Conservation (phyloP, 2,888 invertebrate genomes). For the Julus scanicus region DNA sequence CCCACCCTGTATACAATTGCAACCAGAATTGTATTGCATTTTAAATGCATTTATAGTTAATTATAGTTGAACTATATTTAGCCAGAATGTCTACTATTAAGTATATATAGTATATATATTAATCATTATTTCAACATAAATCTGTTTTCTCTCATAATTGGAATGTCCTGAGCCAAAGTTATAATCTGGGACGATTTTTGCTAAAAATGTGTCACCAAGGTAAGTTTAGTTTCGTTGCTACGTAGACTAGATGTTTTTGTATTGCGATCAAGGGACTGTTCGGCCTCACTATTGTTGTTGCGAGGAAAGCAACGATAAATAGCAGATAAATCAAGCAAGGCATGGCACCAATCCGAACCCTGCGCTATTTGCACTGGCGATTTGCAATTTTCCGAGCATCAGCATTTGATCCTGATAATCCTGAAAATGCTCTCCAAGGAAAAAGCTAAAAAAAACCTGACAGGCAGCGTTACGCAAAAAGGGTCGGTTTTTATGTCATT, state of each 20-base stretch:
- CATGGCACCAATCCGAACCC: neutral
- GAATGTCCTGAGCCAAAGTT: neutral
- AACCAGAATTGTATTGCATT: too few relatives aligned
- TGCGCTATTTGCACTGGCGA: conserved; percentile 7
- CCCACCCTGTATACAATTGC: too few relatives aligned
- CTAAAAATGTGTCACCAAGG: neutral
- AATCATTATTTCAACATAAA: too few relatives aligned
- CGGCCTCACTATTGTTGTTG: neutral
- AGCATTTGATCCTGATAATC: conserved; percentile 47
- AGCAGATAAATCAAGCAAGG: neutral
- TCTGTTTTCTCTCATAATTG: too few relatives aligned
- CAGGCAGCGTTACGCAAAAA: neutral
- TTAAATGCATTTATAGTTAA: too few relatives aligned
- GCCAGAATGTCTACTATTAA: too few relatives aligned
- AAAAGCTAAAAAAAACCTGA: neutral
- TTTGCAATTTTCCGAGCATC: conserved; percentile 43
- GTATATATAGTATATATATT: too few relatives aligned
- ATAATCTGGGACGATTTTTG: neutral
- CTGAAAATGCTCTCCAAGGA: neutral
- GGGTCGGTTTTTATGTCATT: neutral
- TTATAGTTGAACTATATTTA: too few relatives aligned
- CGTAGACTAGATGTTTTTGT: neutral
- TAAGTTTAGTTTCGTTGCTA: neutral
- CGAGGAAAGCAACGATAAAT: neutral
- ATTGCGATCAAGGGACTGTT: neutral